Evolutionary conservation across 2,113 vertebrate genomes (phyloP).

Genomic region (Bothrops jararaca): DNA sequence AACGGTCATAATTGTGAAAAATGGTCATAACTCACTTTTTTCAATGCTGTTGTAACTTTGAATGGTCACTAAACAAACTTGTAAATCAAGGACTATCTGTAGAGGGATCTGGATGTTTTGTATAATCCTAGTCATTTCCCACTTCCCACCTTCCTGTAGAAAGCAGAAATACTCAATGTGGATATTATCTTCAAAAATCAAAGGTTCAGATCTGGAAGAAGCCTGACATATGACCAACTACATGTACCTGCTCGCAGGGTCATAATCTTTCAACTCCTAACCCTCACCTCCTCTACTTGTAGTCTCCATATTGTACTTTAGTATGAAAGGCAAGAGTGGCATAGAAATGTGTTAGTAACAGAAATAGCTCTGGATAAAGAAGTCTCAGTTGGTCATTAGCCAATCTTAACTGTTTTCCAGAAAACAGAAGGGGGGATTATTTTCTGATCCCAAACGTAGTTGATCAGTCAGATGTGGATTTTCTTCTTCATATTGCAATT

Average conservation of each 20-base stretch:
- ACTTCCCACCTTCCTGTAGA: not conserved
- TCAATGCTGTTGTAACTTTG: not conserved
- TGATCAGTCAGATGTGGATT: constrained; percentile 3
- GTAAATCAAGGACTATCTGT: not conserved
- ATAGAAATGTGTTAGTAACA: not conserved
- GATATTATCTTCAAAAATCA: not conserved
- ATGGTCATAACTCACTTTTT: not conserved
- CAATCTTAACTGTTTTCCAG: not conserved
- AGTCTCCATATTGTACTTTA: not conserved
- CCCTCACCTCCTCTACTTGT: not conserved
- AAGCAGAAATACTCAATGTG: not conserved
- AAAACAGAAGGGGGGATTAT: not conserved
- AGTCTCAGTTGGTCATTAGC: not conserved
- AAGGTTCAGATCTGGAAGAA: not conserved
- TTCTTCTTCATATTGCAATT: constrained; percentile 14
- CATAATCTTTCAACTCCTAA: not conserved
- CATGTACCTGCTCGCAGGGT: not conserved
- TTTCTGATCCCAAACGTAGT: not conserved
- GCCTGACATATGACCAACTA: not conserved
- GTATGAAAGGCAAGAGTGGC: not conserved
- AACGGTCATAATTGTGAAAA: not conserved
- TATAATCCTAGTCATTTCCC: not conserved
- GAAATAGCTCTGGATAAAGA: not conserved
- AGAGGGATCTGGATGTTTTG: not conserved
- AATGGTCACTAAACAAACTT: not conserved